Evolutionary conservation across 1,140 invertebrate species (phyloP).

Genomic region (Panagrolaimus sp.): DNA sequence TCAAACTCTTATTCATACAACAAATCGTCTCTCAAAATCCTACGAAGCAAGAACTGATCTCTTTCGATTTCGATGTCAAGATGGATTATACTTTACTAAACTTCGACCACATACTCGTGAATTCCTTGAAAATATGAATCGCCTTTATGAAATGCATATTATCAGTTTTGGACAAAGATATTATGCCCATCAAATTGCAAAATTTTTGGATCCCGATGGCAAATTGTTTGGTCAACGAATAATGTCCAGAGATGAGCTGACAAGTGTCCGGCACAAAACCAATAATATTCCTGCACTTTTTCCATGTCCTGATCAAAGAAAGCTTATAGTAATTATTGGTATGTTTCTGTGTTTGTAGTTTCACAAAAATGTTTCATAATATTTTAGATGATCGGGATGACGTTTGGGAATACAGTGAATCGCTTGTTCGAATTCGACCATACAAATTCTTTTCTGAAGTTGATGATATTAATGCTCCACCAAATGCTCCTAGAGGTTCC

Average conservation of each 20-base stretch:
- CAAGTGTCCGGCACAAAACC: conserved; percentile 88
- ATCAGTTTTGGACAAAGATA: conserved; percentile 93
- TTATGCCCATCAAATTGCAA: conserved; percentile 93
- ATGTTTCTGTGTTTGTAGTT: too few relatives aligned
- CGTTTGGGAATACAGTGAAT: conserved; percentile 91
- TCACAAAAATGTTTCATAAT: too few relatives aligned
- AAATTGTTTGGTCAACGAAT: conserved; percentile 85
- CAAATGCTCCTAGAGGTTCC: background rate
- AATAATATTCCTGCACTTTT: conserved; percentile 91
- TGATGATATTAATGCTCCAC: conserved; percentile 95
- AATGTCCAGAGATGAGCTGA: conserved; percentile 93
- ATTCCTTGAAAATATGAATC: conserved; percentile 79
- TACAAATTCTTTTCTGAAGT: conserved; percentile 95
- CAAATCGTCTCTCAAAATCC: conserved; percentile 66
- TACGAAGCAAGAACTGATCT: conserved; percentile 23
- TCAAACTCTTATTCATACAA: conserved; percentile 97
- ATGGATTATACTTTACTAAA: conserved; percentile 83
- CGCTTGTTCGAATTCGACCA: conserved; percentile 78
- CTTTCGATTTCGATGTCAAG: background rate
- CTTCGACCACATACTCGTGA: conserved; percentile 77
- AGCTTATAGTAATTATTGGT: conserved; percentile 1
- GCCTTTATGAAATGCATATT: conserved; percentile 89
- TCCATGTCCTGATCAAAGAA: conserved; percentile 77
- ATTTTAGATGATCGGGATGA: conserved; percentile 84
- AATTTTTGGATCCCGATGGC: conserved; percentile 75